Conservation (phyloP, 2,888 invertebrate genomes). For the Drosophila nr. perissopoda region DNA sequence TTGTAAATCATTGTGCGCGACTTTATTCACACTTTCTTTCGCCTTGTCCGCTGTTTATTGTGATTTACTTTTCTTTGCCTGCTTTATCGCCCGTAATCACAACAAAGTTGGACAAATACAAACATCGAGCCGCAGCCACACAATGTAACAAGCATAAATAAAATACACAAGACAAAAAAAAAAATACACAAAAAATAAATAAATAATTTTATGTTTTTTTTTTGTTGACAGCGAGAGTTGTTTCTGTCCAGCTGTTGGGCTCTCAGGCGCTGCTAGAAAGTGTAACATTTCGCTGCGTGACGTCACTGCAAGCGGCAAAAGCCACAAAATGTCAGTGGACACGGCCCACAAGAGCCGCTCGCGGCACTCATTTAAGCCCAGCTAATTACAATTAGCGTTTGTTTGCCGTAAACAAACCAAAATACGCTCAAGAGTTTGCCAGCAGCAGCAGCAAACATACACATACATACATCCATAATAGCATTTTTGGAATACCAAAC, state of each 20-base stretch:
- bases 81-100: slow-evolving; percentile 79
- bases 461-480: neutral
- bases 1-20: slow-evolving; percentile 70
- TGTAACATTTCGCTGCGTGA: slow-evolving; percentile 12
- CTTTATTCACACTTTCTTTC: slow-evolving; percentile 80
- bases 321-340: slow-evolving; percentile 22
- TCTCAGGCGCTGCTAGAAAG: slow-evolving; percentile 50
- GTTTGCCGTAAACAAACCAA: slow-evolving; percentile 64
- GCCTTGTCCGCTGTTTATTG: slow-evolving; percentile 61
- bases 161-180: slow-evolving; percentile 25
- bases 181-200: slow-evolving; percentile 28
- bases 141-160: slow-evolving; percentile 52
- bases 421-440: slow-evolving; percentile 42
- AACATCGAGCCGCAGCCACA: slow-evolving; percentile 25
- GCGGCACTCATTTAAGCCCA: slow-evolving; percentile 45
- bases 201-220: slow-evolving; percentile 30
- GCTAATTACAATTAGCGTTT: slow-evolving; percentile 73
- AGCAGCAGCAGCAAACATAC: slow-evolving; percentile 5
- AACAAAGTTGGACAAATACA: slow-evolving; percentile 67
- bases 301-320: slow-evolving; percentile 24
- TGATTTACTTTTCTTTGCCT: slow-evolving; percentile 71
- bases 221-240: slow-evolving; percentile 44
- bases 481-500: slow-evolving; percentile 9
- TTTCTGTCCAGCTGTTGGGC: slow-evolving; percentile 37
- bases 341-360: slow-evolving; percentile 34